Evolutionary conservation across 2,888 invertebrate species (phyloP).

Genomic region (Phorcus lineatus): DNA sequence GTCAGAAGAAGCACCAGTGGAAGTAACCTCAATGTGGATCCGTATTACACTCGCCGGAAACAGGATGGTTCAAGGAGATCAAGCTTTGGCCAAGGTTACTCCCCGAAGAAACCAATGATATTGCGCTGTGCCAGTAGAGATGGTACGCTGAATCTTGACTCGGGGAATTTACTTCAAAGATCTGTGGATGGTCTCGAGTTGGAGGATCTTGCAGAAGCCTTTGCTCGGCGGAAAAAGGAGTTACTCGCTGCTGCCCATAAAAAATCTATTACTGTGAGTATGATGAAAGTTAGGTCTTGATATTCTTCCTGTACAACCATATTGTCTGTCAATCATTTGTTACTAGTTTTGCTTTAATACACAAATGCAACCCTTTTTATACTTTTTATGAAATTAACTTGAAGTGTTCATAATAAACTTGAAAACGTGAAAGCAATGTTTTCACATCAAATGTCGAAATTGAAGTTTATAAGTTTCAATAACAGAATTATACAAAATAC

Average conservation of each 20-base stretch:
- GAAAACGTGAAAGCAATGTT: too few relatives aligned
- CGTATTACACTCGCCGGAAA: neutral
- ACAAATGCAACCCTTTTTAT: too few relatives aligned
- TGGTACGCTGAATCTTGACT: neutral
- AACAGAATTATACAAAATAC: too few relatives aligned
- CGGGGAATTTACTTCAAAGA: neutral
- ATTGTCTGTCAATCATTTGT: too few relatives aligned
- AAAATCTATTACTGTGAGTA: constrained; percentile 8
- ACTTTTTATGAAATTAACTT: too few relatives aligned
- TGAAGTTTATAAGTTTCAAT: too few relatives aligned
- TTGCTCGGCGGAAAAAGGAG: neutral
- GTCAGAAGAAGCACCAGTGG: constrained; percentile 5
- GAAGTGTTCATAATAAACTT: too few relatives aligned
- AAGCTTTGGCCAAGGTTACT: neutral
- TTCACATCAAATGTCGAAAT: too few relatives aligned
- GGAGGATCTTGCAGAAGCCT: neutral
- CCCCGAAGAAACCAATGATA: constrained; percentile 1
- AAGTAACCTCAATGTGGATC: neutral
- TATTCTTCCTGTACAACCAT: too few relatives aligned
- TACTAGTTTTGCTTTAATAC: too few relatives aligned
- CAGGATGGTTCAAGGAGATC: neutral
- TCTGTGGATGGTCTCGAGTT: neutral
- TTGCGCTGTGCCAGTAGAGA: neutral
- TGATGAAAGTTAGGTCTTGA: too few relatives aligned
- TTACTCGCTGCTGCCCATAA: neutral